phyloP scores from a whole-genome alignment of 2,113 vertebrate species.

The Lynx canadensis region DNA sequence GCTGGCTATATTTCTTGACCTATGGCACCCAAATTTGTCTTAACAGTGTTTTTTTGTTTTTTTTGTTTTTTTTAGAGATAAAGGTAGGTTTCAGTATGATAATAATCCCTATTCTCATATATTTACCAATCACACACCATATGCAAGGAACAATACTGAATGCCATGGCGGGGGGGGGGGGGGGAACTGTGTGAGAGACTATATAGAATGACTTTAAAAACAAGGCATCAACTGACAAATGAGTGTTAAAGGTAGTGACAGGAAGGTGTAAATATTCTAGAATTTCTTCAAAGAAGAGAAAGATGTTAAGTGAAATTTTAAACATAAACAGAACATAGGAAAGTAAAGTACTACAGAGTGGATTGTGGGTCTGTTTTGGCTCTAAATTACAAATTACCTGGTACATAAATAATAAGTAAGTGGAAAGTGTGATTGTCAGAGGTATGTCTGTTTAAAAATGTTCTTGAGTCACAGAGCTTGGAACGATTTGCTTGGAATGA shows the following conservation, averaged over 20 bases:
- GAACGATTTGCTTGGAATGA: background rate
- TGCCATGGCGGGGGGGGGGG: background rate
- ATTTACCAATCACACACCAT: background rate
- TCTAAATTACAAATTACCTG: background rate
- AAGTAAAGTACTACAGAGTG: background rate
- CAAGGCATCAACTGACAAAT: background rate
- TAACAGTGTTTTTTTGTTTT: background rate
- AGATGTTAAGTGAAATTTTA: background rate
- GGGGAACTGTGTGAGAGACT: background rate
- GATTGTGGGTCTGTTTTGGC: background rate
- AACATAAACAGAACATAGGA: background rate
- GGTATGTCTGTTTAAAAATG: background rate
- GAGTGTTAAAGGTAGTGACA: background rate
- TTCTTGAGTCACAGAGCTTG: background rate
- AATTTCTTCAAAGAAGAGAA: background rate
- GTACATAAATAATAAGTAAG: background rate
- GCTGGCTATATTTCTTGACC: background rate
- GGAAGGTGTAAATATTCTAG: background rate
- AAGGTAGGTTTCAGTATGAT: background rate
- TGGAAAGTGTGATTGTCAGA: background rate
- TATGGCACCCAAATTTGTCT: background rate
- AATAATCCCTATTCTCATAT: background rate
- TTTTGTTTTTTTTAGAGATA: background rate
- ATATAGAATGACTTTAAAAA: background rate
- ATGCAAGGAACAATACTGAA: background rate